A percentile compares a stretch with the other conserved stretches of the same genome.
Evolutionary conservation across 2,113 vertebrate genomes (phyloP).

Genomic region (Cottus gobio): DNA sequence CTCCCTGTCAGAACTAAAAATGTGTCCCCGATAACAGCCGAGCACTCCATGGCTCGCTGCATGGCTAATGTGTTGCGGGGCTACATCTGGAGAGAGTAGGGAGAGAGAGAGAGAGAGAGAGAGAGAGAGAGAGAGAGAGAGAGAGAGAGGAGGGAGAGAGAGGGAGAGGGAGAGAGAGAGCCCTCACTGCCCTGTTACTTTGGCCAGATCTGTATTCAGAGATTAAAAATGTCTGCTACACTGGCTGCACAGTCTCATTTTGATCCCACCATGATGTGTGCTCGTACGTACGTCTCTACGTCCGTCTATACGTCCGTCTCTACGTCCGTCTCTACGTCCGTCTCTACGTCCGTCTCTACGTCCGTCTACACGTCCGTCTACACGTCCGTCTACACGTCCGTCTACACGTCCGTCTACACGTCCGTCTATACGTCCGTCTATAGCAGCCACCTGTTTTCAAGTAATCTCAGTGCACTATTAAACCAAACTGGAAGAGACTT

Average conservation of each 20-base stretch:
- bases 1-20: constrained; percentile 57
- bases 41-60: constrained; percentile 24
- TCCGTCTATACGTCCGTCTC: too few species aligned
- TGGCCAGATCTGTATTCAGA: constrained; percentile 41
- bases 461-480: neutral
- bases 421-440: too few species aligned
- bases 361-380: too few species aligned
- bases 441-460: neutral
- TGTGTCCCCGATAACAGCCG: constrained; percentile 59
- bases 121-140: too few species aligned
- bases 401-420: too few species aligned
- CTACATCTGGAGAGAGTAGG: constrained; percentile 28
- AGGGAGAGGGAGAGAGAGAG: constrained; percentile 1
- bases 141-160: too few species aligned
- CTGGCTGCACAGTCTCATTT: neutral
- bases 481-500: neutral
- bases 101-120: too few species aligned
- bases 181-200: constrained; percentile 19
- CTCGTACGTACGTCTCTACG: neutral
- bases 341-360: too few species aligned
- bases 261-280: neutral
- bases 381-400: too few species aligned
- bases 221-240: constrained; percentile 6
- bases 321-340: too few species aligned
- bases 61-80: constrained; percentile 46